Evolutionary conservation across 2,797 vertebrate genomes (phyloP).

Genomic region (Myoxocephalus aenaeus): DNA sequence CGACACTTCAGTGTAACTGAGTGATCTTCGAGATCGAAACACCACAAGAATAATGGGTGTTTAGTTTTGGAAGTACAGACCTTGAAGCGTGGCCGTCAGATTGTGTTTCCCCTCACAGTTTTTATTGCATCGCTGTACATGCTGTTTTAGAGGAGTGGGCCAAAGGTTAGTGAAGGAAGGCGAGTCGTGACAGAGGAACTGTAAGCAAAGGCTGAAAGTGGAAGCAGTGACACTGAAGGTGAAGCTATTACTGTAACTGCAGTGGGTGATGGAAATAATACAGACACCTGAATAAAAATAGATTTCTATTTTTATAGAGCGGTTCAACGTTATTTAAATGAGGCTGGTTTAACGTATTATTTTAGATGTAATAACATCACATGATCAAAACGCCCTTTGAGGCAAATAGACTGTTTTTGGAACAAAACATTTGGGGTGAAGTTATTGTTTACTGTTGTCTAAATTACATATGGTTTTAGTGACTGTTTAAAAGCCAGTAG

Average conservation of each 20-base stretch:
- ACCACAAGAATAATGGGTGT: slow-evolving; percentile 63
- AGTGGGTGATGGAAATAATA: slow-evolving; percentile 25
- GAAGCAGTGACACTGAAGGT: slow-evolving; percentile 44
- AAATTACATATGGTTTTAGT: too few species aligned
- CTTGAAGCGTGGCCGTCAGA: slow-evolving; percentile 65
- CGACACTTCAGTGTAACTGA: slow-evolving; percentile 62
- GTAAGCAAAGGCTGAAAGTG: slow-evolving; percentile 36
- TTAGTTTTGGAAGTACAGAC: slow-evolving; percentile 54
- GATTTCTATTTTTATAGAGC: slow-evolving; percentile 36
- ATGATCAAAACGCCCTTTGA: background rate
- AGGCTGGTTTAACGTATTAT: background rate
- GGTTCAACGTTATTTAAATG: background rate
- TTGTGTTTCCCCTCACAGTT: slow-evolving; percentile 53
- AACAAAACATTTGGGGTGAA: background rate
- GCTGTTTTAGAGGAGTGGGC: slow-evolving; percentile 62
- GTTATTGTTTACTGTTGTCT: background rate
- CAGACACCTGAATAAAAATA: slow-evolving; percentile 44
- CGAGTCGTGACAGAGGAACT: slow-evolving; percentile 28
- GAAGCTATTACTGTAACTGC: slow-evolving; percentile 49
- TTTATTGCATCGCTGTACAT: slow-evolving; percentile 63
- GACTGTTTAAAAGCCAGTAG: background rate
- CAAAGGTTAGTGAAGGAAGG: slow-evolving; percentile 52
- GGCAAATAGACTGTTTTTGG: background rate
- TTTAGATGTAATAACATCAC: background rate
- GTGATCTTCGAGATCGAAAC: slow-evolving; percentile 52